A percentile compares a stretch with the other conserved stretches of the same genome.
Evolutionary conservation across 1,140 invertebrate species (phyloP).

Genomic region (Panagrolaimus sp.): DNA sequence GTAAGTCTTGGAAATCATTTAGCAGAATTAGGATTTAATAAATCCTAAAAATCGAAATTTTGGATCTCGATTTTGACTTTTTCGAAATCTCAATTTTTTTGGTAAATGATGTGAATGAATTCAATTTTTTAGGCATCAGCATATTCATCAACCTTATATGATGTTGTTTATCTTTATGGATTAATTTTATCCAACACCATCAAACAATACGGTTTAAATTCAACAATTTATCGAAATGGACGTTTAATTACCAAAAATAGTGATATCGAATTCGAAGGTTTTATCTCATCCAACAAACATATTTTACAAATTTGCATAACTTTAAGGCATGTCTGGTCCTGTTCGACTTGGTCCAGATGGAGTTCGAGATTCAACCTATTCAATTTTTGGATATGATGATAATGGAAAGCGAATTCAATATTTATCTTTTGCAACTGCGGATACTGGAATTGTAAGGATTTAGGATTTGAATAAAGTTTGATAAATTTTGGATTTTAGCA

Average conservation of each 20-base stretch:
- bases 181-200: conserved; percentile 30
- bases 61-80: no score
- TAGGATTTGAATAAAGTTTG: neutral
- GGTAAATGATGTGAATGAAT: no score
- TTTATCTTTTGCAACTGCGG: neutral
- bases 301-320: neutral
- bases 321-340: conserved; percentile 24
- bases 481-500: neutral
- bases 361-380: conserved; percentile 28
- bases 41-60: no score
- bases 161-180: conserved; percentile 27
- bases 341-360: conserved; percentile 25
- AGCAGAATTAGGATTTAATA: neutral
- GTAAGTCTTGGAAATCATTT: neutral
- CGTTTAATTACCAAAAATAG: conserved; percentile 29
- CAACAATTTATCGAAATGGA: conserved; percentile 35
- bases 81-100: no score
- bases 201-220: conserved; percentile 25
- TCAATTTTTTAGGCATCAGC: neutral
- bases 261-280: conserved; percentile 29
- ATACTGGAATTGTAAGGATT: conserved; percentile 7
- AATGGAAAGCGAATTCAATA: neutral
- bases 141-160: neutral
- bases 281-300: neutral
- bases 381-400: neutral